Evolutionary conservation across 2,113 vertebrate genomes (phyloP), one percentile per base, ranked within the genome.

Genomic region (Scatophagus argus): DNA sequence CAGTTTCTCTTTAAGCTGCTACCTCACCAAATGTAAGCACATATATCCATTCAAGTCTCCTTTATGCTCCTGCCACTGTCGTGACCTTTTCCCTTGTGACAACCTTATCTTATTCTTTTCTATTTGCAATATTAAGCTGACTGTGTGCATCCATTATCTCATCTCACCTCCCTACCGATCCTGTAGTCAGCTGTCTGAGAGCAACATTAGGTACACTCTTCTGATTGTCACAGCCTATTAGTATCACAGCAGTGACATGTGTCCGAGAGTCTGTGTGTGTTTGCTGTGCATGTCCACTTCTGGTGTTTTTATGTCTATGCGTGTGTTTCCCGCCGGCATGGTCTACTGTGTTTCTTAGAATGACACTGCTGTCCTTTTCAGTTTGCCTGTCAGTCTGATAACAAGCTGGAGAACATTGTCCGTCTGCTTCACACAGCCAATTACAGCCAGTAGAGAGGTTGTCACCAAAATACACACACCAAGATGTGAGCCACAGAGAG

Each of bases 321-420:
- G 38, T 52, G 52, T 23, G 56, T 38, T 73, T 76, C 34, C 60
- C 72, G 77, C 41, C 65, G 73, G 38, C 2, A 2, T 77, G 71
- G 52, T 74, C 64, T 71, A 58, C 47, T 79, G 77, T 44, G 17
- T 56, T 52, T 80, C 62, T 86, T 39, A 61, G 36, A 81, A 67
- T 65, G 77, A 86, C 78, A 80, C 76, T 58, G 55, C 75, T 73
- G 77, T 85, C 81, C 77, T 90, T 60, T 87, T 62, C 74, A 36
- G 73, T 80, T 74, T 86, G 65, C 77, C 72, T 71, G 72, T 89
- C 79, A 70, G 81, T 82, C 59, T 81, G 81, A 89, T 88, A 87
- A 88, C 77, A 80, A 87, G 83, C 65, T 34, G 2, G 44, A 49
- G 34, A 23, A 62, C 74, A 81, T 63, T 63, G 62, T 66, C 54